Conservation (phyloP, 2,888 invertebrate genomes). For the Eristalinus aeneus region DNA sequence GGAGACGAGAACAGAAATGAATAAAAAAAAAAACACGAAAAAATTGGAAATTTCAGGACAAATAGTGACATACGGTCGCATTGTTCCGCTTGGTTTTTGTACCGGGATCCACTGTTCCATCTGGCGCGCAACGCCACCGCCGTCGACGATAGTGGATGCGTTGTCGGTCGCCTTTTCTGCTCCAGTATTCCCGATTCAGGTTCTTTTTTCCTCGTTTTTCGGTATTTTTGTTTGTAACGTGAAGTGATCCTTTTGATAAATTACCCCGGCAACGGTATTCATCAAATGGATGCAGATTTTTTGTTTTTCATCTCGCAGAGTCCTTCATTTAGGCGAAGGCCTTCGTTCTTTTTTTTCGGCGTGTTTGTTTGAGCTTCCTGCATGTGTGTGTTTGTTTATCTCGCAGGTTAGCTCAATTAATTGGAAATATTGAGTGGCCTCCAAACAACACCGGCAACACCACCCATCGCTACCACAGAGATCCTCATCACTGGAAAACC, state of each 20-base stretch:
- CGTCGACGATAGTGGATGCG: slow-evolving; percentile 25
- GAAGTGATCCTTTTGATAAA: slow-evolving; percentile 67
- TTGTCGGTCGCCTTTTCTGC: slow-evolving; percentile 35
- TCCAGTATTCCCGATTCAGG: not conserved
- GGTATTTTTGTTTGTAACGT: slow-evolving; percentile 24
- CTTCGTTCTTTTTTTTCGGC: slow-evolving; percentile 1
- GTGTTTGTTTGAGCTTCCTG: slow-evolving; percentile 24
- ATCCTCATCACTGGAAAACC: slow-evolving; percentile 43
- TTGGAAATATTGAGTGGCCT: slow-evolving; percentile 70
- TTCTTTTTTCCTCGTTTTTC: not conserved
- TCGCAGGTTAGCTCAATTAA: slow-evolving; percentile 68
- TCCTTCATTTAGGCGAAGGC: slow-evolving; percentile 43
- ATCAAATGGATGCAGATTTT: slow-evolving; percentile 49
- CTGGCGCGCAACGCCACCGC: slow-evolving; percentile 8
- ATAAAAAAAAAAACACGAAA: slow-evolving; percentile 10
- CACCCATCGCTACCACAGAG: slow-evolving; percentile 23
- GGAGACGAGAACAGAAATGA: slow-evolving; percentile 2
- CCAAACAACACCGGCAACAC: slow-evolving; percentile 46
- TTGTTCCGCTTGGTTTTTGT: slow-evolving; percentile 41
- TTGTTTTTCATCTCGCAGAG: slow-evolving; percentile 27
- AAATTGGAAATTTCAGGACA: slow-evolving; percentile 34
- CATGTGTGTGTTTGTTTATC: slow-evolving; percentile 59
- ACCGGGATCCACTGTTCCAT: slow-evolving; percentile 27
- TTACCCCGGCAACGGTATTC: slow-evolving; percentile 55
- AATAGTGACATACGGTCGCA: slow-evolving; percentile 51